Conservation (phyloP, 2,888 invertebrate species). For the Coenonympha arcania region DNA sequence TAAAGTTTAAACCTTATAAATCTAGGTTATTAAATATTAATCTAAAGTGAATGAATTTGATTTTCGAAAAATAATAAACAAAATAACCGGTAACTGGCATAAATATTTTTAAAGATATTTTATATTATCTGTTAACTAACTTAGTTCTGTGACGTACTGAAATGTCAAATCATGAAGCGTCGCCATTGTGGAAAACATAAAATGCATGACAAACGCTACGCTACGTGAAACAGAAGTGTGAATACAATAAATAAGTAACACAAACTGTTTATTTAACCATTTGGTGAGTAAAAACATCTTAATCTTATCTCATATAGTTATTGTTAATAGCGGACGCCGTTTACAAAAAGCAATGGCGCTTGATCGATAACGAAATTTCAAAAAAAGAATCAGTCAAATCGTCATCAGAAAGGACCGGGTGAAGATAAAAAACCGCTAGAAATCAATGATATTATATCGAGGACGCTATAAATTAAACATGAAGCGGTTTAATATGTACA, state of each 20-base stretch:
- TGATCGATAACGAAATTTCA: constrained; percentile 32
- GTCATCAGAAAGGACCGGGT: too few species aligned
- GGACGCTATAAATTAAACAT: constrained; percentile 38
- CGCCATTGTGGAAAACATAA: constrained; percentile 68
- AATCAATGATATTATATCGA: constrained; percentile 22
- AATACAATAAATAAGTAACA: constrained; percentile 60
- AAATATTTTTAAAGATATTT: not conserved
- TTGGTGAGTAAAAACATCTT: constrained; percentile 53
- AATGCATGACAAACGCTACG: constrained; percentile 64
- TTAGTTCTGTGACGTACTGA: constrained; percentile 19
- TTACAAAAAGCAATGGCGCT: constrained; percentile 10
- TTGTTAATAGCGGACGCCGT: not conserved
- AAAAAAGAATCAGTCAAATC: constrained; percentile 47
- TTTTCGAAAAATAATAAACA: too few species aligned
- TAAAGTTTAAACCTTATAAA: not conserved
- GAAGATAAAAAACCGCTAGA: constrained; percentile 30
- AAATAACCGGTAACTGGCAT: constrained; percentile 23
- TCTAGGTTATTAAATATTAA: not conserved
- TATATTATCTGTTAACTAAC: too few species aligned
- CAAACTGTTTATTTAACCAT: constrained; percentile 45
- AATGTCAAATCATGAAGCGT: constrained; percentile 44
- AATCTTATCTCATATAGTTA: constrained; percentile 17
- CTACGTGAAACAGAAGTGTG: constrained; percentile 55
- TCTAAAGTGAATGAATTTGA: too few species aligned
- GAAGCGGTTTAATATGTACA: constrained; percentile 25